A percentile compares a stretch with the other conserved stretches of the same genome.
Evolutionary conservation across 2,888 invertebrate species (phyloP).

Genomic region (Andrena chrysosceles): DNA sequence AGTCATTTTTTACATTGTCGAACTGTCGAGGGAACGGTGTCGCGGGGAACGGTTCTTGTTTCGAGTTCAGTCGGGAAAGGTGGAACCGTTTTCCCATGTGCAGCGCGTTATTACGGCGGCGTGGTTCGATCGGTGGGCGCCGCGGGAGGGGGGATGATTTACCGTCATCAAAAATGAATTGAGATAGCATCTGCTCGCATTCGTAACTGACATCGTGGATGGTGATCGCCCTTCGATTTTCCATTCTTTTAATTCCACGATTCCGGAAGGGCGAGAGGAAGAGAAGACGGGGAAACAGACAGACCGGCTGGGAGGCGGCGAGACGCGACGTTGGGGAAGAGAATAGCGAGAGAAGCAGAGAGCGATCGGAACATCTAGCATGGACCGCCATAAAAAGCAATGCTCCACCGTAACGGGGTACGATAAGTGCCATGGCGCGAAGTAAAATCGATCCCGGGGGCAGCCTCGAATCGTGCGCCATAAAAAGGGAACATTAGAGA

Average conservation of each 20-base stretch:
- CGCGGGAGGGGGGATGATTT: constrained; percentile 25
- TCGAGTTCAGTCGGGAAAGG: constrained; percentile 8
- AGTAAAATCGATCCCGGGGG: constrained; percentile 82
- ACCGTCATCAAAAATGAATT: constrained; percentile 60
- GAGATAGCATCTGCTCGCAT: constrained; percentile 56
- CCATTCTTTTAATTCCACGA: constrained; percentile 72
- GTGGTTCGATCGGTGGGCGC: constrained; percentile 3
- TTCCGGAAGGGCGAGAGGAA: constrained; percentile 31
- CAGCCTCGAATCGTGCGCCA: constrained; percentile 80
- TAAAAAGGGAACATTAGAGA: constrained; percentile 81
- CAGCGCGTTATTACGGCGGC: constrained; percentile 9
- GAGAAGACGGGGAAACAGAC: constrained; percentile 6
- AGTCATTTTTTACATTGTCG: background rate
- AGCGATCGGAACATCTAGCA: constrained; percentile 76
- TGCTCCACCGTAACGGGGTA: constrained; percentile 84
- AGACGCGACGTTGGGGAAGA: background rate
- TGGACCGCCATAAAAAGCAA: constrained; percentile 82
- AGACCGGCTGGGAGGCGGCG: background rate
- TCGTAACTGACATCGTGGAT: constrained; percentile 34
- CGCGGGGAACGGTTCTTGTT: background rate
- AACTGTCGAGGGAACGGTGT: background rate
- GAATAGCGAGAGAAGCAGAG: constrained; percentile 43
- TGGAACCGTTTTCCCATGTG: constrained; percentile 29
- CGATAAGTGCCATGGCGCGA: constrained; percentile 82
- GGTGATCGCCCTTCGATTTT: constrained; percentile 55